Base-by-base conservation (phyloP, 2,113 vertebrate species). In the Limnothrissa miodon region DNA sequence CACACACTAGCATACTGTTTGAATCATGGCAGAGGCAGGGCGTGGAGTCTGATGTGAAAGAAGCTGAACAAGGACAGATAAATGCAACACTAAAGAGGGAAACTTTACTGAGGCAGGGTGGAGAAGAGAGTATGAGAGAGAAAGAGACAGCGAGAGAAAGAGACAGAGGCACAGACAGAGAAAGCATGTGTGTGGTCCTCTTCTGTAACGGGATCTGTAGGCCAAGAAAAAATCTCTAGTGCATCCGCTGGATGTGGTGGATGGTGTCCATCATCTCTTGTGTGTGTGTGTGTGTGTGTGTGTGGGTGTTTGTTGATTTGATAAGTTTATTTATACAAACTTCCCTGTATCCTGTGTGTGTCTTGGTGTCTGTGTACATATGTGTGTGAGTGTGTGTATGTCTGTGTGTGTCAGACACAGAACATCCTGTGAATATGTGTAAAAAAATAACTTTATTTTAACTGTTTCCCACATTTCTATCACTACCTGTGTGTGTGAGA, bases 1-100 rank as follows among this genome's bases (percentile, higher is more conserved):
- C 51, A 56, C 51, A 56, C 59, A 29, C 59, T 81, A 62, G 87
- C 92, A 92, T 91, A 91, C 90, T 93, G 92, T 93, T 94, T 93
- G 79, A 92, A 94, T 94, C 92, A 93, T 83, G 51, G 89, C 88
- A 90, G 90, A 88, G 92, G 90, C 84, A 83, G 88, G 88, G 82
- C 39, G 25, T 25, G 23, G 39, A 29, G 59, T 23, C 51, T 21
- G 51, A 53, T 53, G 21, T 56, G 51, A 23, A 56, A 56, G 51
- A 56, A 56, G 23, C 19, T 23, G 21, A 56, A 6, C 19, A 56
- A 56, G 51, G 51, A 56, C 51, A 21, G 51, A 56, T 23, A 23
- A 56, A 56, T 23, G 51, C 51, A 56, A 56, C 51, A 56, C 51
- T 56, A 23, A 2, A 56, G 21, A 2, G 23, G 21, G 19, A 56